Evolutionary conservation across 2,888 invertebrate genomes (phyloP), one percentile per base, ranked within the genome.

Genomic region (Spilarctia lutea): DNA sequence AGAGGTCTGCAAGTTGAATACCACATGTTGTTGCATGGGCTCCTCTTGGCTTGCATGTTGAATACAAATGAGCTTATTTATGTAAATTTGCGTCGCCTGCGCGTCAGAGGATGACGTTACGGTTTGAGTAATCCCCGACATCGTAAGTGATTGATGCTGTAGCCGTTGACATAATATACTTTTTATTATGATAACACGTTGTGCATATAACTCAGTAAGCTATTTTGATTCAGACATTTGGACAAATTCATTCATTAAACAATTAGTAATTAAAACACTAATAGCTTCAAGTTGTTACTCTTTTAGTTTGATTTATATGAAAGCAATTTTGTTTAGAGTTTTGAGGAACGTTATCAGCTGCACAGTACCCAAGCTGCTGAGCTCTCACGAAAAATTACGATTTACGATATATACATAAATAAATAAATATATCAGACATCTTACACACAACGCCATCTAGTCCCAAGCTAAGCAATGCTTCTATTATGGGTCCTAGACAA

Each of bases 61-160:
- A 94, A 94, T 94, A 94, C 93, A 94, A 93, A 94, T 94, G 94
- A 94, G 94, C 91, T 94, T 94, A 94, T 94, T 94, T 94, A 94
- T 94, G 94, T 93, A 94, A 94, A 94, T 94, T 91, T 87, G 86
- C 89, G 89, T 90, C 89, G 91, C 91, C 89, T 89, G 88, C 86
- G 84, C 86, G 89, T 86, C 86, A 83, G 81, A 88, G 91, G 88
- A 90, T 92, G 93, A 92, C 91, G 92, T 91, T 86, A 88, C 88
- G 85, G 91, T 88, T 89, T 88, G 87, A 89, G 91, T 93, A 94
- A 94, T 93, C 92, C 92, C 90, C 83, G 86, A 87, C 91, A 90
- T 91, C 91, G 91, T 91, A 92, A 92, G 93, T 93, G 94, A 94
- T 94, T 94, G 93, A 94, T 94, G 93, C 91, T 87, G 83, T 86